Percentiles rank a stretch among this genome's conserved stretches.
Conservation (phyloP, 2,113 vertebrate species). For the Hypocryptadius cinnamomeus region DNA sequence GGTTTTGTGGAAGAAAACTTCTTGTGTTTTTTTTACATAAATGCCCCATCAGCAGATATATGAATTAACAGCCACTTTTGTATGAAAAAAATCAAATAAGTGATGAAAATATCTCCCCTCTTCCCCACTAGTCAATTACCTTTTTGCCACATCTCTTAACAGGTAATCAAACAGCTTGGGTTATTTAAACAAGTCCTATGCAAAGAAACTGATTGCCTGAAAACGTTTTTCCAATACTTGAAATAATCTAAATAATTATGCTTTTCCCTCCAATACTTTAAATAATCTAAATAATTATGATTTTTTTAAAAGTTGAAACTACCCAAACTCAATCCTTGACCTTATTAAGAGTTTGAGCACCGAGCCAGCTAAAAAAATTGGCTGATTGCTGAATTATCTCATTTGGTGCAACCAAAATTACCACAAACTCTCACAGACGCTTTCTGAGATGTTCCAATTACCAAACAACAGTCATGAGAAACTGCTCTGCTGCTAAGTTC, state of each 20-base stretch:
- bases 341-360: neutral
- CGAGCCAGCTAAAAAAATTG: neutral
- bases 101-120: neutral
- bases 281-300: neutral
- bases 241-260: neutral
- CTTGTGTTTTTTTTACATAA: neutral
- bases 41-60: neutral
- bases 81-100: neutral
- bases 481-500: neutral
- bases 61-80: neutral
- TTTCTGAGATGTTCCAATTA: conserved; percentile 20
- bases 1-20: neutral
- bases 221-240: neutral
- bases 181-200: neutral
- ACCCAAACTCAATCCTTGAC: neutral
- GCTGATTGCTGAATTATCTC: neutral
- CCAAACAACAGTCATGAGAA: conserved; percentile 5
- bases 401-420: neutral
- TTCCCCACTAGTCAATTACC: neutral
- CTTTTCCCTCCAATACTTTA: neutral
- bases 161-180: neutral
- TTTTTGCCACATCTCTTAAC: neutral
- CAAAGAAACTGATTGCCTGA: neutral
- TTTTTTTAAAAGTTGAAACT: neutral
- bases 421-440: neutral